Evolutionary conservation across 2,888 invertebrate genomes (phyloP), one percentile per base, ranked within the genome.

Genomic region (Pollenia angustigena): DNA sequence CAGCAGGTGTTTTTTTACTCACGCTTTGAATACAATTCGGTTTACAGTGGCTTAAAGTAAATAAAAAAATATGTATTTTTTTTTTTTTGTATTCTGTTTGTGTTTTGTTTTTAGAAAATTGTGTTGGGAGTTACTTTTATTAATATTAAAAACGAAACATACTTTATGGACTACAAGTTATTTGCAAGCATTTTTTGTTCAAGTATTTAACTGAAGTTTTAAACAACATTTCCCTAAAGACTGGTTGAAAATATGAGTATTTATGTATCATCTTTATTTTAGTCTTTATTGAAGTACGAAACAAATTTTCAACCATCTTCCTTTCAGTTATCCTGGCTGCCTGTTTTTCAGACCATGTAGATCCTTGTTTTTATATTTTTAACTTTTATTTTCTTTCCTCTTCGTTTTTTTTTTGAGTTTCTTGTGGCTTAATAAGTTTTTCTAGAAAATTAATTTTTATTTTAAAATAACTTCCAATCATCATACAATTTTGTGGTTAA

Each of bases 401-500:
- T 23, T 75, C 32, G 12, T 40, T 14, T 46, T 32, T 50, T 62
- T 54, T 12, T 18, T 44, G 14, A 14, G 72, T 74, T 64, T 82
- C 52, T 58, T 75, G 83, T 66, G 80, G 60, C 40, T 87, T 83
- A 76, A 80, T 87, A 87, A 87, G 81, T 84, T 87, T 87, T 87
- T 87, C 76, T 78, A 54, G 76, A 52, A 84, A 87, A 87, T 84
- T 87, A 84, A 87, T 87, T 87, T 84, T 81, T 62, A 81, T 87
- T 84, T 81, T 50, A 48, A 64, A 80, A 82, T 71, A 80, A 75
- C 50, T 83, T 86, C 56, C 84, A 86, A 60, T 81, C 48, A 76
- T 80, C 66, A 68, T 80, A 14, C 18, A 78, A 87, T 78, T 60
- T 68, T 80, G 81, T 81, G 80, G 72, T 54, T 84, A 76, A 54